phyloP scores from a whole-genome alignment of 2,888 invertebrate species.

The Hemicrepidius hirtus region DNA sequence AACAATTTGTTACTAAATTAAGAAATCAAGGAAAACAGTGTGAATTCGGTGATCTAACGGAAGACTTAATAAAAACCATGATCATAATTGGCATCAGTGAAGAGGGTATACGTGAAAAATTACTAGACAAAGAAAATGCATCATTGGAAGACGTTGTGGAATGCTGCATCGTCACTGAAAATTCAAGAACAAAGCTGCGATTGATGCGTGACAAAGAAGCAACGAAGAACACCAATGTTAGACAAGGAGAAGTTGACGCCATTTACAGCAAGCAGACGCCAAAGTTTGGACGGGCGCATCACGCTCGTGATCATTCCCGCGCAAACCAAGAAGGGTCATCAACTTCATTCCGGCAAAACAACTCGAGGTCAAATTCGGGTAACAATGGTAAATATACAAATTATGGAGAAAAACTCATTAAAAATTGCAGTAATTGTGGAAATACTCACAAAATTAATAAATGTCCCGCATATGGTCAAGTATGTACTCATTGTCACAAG shows the following conservation, averaged over 20 bases:
- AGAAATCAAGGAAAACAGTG: conserved; percentile 54
- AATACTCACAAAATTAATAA: conserved; percentile 24
- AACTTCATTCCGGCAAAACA: background rate
- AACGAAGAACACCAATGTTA: background rate
- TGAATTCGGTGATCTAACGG: conserved; percentile 48
- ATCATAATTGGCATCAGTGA: conserved; percentile 55
- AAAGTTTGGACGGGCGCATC: too few relatives aligned
- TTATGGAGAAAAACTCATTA: background rate
- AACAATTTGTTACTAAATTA: conserved; percentile 56
- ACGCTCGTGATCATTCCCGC: too few relatives aligned
- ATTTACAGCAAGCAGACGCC: too few relatives aligned
- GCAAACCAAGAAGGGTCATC: background rate
- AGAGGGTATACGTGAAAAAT: background rate
- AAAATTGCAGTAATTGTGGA: conserved; percentile 39
- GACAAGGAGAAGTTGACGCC: too few relatives aligned
- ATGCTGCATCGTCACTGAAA: conserved; percentile 3
- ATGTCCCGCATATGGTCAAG: conserved; percentile 50
- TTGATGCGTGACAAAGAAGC: background rate
- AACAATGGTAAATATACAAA: background rate
- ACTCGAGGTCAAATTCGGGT: background rate
- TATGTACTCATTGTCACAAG: conserved; percentile 38
- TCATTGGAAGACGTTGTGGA: background rate
- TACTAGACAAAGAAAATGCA: too few relatives aligned
- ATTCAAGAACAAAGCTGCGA: background rate
- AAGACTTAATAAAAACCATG: conserved; percentile 54